Base-by-base conservation (phyloP, 2,888 invertebrate genomes). In the Drosophila mettleri region DNA sequence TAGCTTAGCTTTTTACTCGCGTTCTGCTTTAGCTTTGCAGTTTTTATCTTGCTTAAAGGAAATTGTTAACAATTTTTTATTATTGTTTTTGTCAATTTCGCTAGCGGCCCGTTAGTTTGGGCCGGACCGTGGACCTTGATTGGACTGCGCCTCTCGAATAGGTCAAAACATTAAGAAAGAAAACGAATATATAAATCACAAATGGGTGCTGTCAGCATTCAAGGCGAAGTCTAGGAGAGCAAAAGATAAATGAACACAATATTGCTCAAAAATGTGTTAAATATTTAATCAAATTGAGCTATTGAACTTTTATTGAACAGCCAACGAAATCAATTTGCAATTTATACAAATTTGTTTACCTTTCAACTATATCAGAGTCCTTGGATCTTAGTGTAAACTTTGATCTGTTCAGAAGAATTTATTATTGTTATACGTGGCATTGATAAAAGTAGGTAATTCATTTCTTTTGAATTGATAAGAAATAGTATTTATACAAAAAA, bases 61-160 rank as follows among this genome's bases (percentile, higher is more conserved):
- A 75, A 60, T 60, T 63, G 62, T 59, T 61, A 52, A 66, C 70
- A 69, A 66, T 53, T 62, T 62, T 31, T 46, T 58, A 22, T 74
- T 69, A 69, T 61, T 74, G 60, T 74, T 66, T 61, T 29, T 63
- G 49, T 41, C 41, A 43, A 59, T 64, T 63, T 60, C 53, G 53
- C 54, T 63, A n/a, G 55, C 46, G 39, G 14, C 8, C 68, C 69
- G 68, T 59, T 64, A 71, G 66, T 68, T 73, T 64, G 27, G 54
- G 49, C 57, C 66, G 58, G 63, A 45, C 10, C 46, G 22, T 41
- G 49, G 65, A 74, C 74, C 70, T 74, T 74, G 74, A 64, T 66
- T 54, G 52, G 59, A 31, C 24, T 59, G 63, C 39, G 53, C 58
- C 22, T 63, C 43, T 48, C 14, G 10, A 64, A 65, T 69, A 41